Evolutionary conservation across 1,140 invertebrate species (phyloP), one percentile per base, ranked within the genome.

Genomic region (Caenorhabditis remanei): DNA sequence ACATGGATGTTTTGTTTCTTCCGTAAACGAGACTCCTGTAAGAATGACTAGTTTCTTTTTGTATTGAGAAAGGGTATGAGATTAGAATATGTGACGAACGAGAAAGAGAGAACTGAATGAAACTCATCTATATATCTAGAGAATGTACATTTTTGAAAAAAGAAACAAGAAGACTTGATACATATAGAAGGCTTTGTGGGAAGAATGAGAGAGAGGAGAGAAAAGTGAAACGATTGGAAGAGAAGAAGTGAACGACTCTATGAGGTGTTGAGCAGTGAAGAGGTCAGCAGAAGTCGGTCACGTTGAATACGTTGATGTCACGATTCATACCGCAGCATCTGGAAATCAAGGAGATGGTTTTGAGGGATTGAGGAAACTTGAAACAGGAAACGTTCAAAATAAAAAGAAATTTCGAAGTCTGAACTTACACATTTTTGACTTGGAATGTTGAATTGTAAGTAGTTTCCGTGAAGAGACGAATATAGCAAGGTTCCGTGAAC

Each of bases 401-500:
- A 4, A 55, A n/a, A 83, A 55, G 6, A 19, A 4, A 4, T 58
- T 9, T 13, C 40, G 4, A 14, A 24, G 9, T 5, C 11, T 43
- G 4, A 41, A 43, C 83, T 84, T 63, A 58, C 55, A 63, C 83
- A 63, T 84, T 63, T 84, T 63, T 85, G 61, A 84, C 67, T 40
- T 53, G 50, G 65, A 87, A 87, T 24, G 87, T 63, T 9, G 86
- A 56, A 11, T 53, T 71, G n/a, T 83, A 58, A 11, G 50, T 67
- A 24, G 56, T 83, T 41, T 88, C 84, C 0, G 75, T 75, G 56
- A 88, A 88, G 9, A 85, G 24, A n/a, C 86, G 53, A 40, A 89
- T 55, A 50, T 89, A 89, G 50, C 88, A 89, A n/a, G 88, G 88
- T n/a, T 89, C 43, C 4, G 82, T 75, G 75, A 89, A 89, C 13